Percentiles rank a stretch among this genome's conserved stretches.
phyloP scores from a whole-genome alignment of 2,797 vertebrate genomes.

The Euthynnus affinis region DNA sequence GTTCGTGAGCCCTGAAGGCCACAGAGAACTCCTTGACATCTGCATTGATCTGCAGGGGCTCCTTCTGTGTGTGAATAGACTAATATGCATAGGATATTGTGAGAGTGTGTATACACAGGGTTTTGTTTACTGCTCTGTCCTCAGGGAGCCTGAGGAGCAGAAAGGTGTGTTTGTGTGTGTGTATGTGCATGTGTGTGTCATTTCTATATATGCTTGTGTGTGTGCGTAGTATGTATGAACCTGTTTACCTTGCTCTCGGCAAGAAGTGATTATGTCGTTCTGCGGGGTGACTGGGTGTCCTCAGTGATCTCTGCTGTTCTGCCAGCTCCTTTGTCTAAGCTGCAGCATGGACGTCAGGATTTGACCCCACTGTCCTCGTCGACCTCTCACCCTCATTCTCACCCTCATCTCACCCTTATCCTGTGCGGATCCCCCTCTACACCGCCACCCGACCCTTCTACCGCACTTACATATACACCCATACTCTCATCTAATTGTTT shows the following conservation, averaged over 20 bases:
- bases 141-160: conserved; percentile 23
- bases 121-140: conserved; percentile 55
- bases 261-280: conserved; percentile 45
- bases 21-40: conserved; percentile 49
- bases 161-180: conserved; percentile 26
- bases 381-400: conserved; percentile 63
- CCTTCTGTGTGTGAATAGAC: conserved; percentile 8
- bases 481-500: background rate
- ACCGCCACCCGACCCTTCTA: background rate
- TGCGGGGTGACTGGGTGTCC: conserved; percentile 52
- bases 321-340: conserved; percentile 66
- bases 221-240: conserved; percentile 53
- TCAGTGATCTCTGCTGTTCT: conserved; percentile 65
- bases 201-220: background rate
- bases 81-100: conserved; percentile 43
- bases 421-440: conserved; percentile 23
- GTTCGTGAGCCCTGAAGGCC: conserved; percentile 7
- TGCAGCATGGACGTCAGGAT: conserved; percentile 40
- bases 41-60: conserved; percentile 28
- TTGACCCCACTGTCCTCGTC: conserved; percentile 60
- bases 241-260: conserved; percentile 40
- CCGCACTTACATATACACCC: background rate
- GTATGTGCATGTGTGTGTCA: conserved; percentile 1
- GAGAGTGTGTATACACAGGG: conserved; percentile 25
- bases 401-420: conserved; percentile 42